These are phyloP conservation scores for Cyanocitta stelleri DNA, from an alignment of 2,113 vertebrate genomes.

Conservation along the genomic window DNA sequence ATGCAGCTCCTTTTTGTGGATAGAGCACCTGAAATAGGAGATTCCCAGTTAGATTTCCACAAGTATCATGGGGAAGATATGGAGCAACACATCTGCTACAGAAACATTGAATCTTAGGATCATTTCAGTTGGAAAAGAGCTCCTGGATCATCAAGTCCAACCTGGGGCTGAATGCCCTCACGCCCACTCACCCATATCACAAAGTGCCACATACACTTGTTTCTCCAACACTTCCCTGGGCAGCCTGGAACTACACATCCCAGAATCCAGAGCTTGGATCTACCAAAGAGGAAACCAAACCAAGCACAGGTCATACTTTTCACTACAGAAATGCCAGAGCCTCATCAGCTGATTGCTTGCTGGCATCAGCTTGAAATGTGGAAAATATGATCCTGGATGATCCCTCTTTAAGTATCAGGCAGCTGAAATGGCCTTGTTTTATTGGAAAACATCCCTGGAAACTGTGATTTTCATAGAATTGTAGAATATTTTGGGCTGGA, in stretches of 20 bases:
- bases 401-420: not conserved
- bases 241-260: not conserved
- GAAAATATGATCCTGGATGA: not conserved
- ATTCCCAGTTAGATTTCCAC: not conserved
- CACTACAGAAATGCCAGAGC: not conserved
- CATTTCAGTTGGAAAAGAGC: not conserved
- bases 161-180: not conserved
- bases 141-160: not conserved
- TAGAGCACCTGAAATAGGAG: not conserved
- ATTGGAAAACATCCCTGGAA: not conserved
- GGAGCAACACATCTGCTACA: not conserved
- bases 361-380: not conserved
- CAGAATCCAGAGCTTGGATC: not conserved
- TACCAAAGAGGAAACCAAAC: not conserved
- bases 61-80: rapidly evolving
- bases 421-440: not conserved
- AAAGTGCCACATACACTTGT: no score
- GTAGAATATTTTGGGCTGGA: not conserved
- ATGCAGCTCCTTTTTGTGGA: not conserved
- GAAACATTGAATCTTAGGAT: no score
- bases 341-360: not conserved
- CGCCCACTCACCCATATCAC: not conserved
- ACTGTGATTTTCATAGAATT: not conserved
- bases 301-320: not conserved
- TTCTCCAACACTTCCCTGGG: not conserved